Percentiles rank a stretch among this genome's conserved stretches.
These are phyloP conservation scores for Falcunculus frontatus DNA, from an alignment of 2,113 vertebrate species.

Conservation along the genomic window DNA sequence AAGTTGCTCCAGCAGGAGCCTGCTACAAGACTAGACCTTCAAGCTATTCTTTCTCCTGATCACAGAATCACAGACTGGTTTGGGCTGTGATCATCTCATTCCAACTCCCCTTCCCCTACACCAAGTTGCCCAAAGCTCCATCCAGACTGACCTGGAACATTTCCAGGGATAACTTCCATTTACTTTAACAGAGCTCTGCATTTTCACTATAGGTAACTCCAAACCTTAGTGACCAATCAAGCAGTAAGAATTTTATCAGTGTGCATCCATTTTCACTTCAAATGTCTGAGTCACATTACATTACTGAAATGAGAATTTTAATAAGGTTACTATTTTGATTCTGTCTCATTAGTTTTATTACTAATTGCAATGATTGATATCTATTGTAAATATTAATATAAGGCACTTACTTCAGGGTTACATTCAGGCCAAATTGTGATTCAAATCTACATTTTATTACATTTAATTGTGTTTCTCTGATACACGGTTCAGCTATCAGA, in stretches of 20 bases:
- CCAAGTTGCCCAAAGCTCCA: not conserved
- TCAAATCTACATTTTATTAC: not conserved
- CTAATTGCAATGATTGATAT: conserved; percentile 32
- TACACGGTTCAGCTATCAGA: not conserved
- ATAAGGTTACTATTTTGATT: conserved; percentile 12
- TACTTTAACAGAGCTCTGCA: not conserved
- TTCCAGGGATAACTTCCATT: not conserved
- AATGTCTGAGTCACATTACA: not conserved
- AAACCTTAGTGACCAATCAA: not conserved
- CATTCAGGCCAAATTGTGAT: not conserved
- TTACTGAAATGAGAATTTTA: conserved; percentile 18
- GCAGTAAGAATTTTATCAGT: not conserved
- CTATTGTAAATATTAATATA: conserved; percentile 39
- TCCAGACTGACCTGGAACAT: not conserved
- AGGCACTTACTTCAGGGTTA: not conserved
- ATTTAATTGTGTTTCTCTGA: not conserved
- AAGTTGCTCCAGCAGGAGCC: not conserved
- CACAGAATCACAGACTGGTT: not conserved
- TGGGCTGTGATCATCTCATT: not conserved
- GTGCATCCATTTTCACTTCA: not conserved
- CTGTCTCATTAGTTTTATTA: conserved; percentile 12
- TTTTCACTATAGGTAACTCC: not conserved
- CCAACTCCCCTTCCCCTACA: not conserved
- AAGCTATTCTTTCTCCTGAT: not conserved
- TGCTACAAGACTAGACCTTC: not conserved